Base-by-base conservation (phyloP, 2,113 vertebrate species). In the Sterna hirundo region DNA sequence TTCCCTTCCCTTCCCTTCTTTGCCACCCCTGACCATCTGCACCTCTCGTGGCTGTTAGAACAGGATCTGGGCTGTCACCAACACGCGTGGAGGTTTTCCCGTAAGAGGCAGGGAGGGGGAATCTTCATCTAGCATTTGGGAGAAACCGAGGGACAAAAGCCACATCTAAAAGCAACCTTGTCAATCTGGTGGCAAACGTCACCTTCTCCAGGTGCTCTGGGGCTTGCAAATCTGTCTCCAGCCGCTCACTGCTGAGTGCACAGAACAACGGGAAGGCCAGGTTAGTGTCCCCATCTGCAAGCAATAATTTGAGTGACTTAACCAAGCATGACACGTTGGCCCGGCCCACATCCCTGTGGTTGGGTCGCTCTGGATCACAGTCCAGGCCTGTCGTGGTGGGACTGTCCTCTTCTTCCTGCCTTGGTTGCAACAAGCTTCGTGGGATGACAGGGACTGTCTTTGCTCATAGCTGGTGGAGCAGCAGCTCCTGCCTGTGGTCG, bases 211-310 rank as follows among this genome's bases (percentile, higher is more conserved):
- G 5, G 16, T 68, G 29, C 36, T 1, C 18, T 65, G 10, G 10
- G 44, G 13, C 27, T 66, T 52, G 26, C 26, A 75, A 66, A 82
- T 70, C 10, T 78, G 21, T 87, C 30, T 74, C 52, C 38, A 55
- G 47, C 15, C 3, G 0, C 36, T 81, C 9, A 3, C 26, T 36
- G 36, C 18, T 0, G 1, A 93, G 57, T 7, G 12, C 40, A 36
- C 38, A 72, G 40, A 65, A 40, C 14, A 44, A 13, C 0, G 4
- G n/a, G 20, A 92, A 72, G 32, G 13, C 21, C 3, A n/a, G 8
- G 15, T 49, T 76, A 49, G 38, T 10, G 29, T 91, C 21, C 6
- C 21, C 36, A 68, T 47, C 44, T 76, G 47, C 78, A 87, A 44
- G 82, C 14, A 66, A 6, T 69, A 68, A 87, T 65, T 40, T 44